Percentiles rank a stretch among this genome's conserved stretches.
phyloP scores from a whole-genome alignment of 2,797 vertebrate genomes.

The Huso huso region DNA sequence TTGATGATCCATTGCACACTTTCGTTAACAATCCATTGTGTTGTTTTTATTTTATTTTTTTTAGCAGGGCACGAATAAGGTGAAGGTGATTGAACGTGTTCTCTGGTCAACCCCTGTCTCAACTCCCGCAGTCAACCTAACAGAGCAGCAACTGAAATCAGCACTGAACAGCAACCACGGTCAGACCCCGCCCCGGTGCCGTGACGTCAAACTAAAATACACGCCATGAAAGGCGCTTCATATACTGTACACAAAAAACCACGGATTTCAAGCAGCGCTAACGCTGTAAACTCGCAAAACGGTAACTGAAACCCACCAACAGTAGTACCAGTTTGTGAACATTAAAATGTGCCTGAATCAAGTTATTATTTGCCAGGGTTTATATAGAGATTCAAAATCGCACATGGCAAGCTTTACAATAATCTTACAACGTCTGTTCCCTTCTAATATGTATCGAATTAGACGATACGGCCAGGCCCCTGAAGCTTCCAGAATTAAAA shows the following conservation, averaged over 20 bases:
- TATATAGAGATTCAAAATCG: too few relatives aligned
- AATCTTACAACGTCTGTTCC: too few relatives aligned
- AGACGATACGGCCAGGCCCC: too few relatives aligned
- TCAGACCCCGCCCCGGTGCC: conserved; percentile 10
- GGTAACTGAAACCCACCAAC: too few relatives aligned
- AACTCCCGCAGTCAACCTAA: conserved; percentile 24
- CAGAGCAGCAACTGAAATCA: conserved; percentile 15
- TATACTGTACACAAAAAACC: background rate
- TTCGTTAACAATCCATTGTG: conserved; percentile 29
- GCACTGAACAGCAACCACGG: conserved; percentile 26
- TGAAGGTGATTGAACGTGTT: conserved; percentile 9
- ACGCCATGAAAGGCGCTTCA: background rate
- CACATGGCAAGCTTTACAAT: too few relatives aligned
- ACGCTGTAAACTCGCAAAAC: too few relatives aligned
- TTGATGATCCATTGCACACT: conserved; percentile 27
- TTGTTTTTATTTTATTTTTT: background rate
- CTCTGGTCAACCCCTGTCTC: background rate
- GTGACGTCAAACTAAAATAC: conserved; percentile 21
- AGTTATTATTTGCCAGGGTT: too few relatives aligned
- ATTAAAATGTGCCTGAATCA: too few relatives aligned
- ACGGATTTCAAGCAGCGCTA: background rate
- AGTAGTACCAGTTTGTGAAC: too few relatives aligned
- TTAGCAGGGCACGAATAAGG: conserved; percentile 3
- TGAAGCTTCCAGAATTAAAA: too few relatives aligned
- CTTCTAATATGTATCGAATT: too few relatives aligned